These are phyloP conservation scores for Hoplias malabaricus DNA, from an alignment of 2,113 vertebrate species.

Conservation along the genomic window DNA sequence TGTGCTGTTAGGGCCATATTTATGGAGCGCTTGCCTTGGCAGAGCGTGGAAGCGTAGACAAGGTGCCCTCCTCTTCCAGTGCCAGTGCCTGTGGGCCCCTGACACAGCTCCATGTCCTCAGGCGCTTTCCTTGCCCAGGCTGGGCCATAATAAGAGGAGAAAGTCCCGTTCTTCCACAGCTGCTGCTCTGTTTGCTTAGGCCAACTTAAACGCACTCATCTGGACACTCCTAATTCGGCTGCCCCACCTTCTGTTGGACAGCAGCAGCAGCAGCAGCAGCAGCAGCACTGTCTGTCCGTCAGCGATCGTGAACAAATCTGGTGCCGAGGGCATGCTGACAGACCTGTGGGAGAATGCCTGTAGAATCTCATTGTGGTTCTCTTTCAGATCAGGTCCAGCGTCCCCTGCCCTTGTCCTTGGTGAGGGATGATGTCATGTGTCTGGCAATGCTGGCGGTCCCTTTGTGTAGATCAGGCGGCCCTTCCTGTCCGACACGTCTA, in stretches of 20 bases:
- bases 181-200: slow-evolving; percentile 25
- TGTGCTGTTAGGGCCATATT: slow-evolving; percentile 32
- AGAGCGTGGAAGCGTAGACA: background rate
- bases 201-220: slow-evolving; percentile 21
- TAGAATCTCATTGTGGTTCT: background rate
- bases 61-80: slow-evolving; percentile 44
- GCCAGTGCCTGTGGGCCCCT: slow-evolving; percentile 18
- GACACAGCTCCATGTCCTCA: slow-evolving; percentile 11
- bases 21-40: slow-evolving; percentile 12
- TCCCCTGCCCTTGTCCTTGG: slow-evolving; percentile 17
- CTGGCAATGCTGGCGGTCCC: slow-evolving; percentile 29
- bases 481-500: slow-evolving; percentile 61
- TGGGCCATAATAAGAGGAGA: slow-evolving; percentile 43
- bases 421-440: slow-evolving; percentile 44
- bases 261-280: too few relatives aligned
- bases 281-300: background rate
- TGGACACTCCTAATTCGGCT: background rate
- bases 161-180: slow-evolving; percentile 27
- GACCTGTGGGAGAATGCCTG: background rate
- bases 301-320: slow-evolving; percentile 21
- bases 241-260: background rate
- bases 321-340: background rate
- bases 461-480: slow-evolving; percentile 45
- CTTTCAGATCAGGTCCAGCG: background rate
- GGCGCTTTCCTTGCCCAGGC: slow-evolving; percentile 21